phyloP scores from a whole-genome alignment of 2,888 invertebrate genomes.

The Volucella bombylans region DNA sequence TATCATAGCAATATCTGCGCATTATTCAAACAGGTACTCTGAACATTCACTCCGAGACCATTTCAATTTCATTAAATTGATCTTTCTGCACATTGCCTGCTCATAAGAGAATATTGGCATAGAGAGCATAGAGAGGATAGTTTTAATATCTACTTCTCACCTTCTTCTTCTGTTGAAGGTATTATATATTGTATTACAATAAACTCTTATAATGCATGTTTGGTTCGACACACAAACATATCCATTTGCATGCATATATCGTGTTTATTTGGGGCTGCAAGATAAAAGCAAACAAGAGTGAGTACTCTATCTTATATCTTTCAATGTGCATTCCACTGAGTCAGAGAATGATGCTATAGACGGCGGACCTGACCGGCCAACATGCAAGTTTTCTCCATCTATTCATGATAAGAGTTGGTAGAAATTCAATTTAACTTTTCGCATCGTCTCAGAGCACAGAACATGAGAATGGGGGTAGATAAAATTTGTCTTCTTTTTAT shows the following conservation, averaged over 20 bases:
- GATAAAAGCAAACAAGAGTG: no score
- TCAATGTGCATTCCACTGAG: slow-evolving; percentile 3
- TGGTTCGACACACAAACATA: no score
- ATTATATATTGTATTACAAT: no score
- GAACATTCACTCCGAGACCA: slow-evolving; percentile 11
- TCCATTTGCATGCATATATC: no score
- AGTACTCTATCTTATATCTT: slow-evolving; percentile 13
- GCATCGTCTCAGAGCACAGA: slow-evolving; percentile 23
- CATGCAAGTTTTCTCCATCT: neutral
- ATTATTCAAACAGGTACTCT: slow-evolving; percentile 25
- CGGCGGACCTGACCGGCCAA: slow-evolving; percentile 21
- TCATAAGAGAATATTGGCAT: neutral
- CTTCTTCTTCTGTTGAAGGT: no score
- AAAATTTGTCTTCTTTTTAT: slow-evolving; percentile 11
- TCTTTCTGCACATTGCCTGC: slow-evolving; percentile 11
- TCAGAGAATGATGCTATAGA: neutral
- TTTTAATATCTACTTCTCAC: neutral
- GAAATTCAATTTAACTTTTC: slow-evolving; percentile 61
- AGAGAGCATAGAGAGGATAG: neutral
- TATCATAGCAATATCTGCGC: slow-evolving; percentile 17
- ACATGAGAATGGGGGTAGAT: neutral
- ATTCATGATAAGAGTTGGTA: slow-evolving; percentile 7
- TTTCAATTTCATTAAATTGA: slow-evolving; percentile 22
- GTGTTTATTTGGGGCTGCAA: no score
- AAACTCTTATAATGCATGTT: no score